Evolutionary conservation across 1,140 invertebrate genomes (phyloP), one percentile per base, ranked within the genome.

Genomic region (Helicorthomorpha holstii): DNA sequence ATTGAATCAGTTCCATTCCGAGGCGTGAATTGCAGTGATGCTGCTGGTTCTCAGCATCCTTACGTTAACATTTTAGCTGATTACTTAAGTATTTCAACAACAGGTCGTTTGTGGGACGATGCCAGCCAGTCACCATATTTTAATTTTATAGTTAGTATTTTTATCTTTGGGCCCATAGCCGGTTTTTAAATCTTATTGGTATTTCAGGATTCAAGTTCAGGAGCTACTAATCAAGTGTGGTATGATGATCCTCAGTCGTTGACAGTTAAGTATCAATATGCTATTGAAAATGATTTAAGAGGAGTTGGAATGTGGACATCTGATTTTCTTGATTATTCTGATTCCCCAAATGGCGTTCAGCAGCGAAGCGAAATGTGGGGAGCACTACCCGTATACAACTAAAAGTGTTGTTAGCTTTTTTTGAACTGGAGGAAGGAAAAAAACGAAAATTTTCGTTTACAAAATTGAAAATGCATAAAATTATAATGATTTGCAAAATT

Each of bases 221-320:
- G 53, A 4, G 50, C 54, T 24, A 53, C 54, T 14, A 54, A 61
- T 49, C 68, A 71, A 52, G 54, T 68, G 16, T 60, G 65, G 57
- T 69, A 61, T 47, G 55, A 62, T 50, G 27, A 55, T 48, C 25
- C 27, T 16, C 50, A 42, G 12, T 59, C 48, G n/a, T 44, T 59
- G 1, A 24, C 38, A 14, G 50, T 54, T 43, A 60, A 58, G 48
- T 58, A 55, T 34, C 54, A 57, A 12, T 48, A 63, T n/a, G 64
- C 63, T 1, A 27, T 53, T 2, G 42, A 52, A n/a, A 47, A 58
- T 34, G 49, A 57, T 2, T 43, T 71, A 34, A 51, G 61, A n/a
- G 69, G 69, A 14, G 63, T 69, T 29, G 68, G 69, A 1, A 66
- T 69, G 59, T 71, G 68, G 68, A 62, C 68, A 46, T 61, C 64